Base-by-base conservation (phyloP, 1,140 invertebrate genomes). In the Protaetia brevitarsis region DNA sequence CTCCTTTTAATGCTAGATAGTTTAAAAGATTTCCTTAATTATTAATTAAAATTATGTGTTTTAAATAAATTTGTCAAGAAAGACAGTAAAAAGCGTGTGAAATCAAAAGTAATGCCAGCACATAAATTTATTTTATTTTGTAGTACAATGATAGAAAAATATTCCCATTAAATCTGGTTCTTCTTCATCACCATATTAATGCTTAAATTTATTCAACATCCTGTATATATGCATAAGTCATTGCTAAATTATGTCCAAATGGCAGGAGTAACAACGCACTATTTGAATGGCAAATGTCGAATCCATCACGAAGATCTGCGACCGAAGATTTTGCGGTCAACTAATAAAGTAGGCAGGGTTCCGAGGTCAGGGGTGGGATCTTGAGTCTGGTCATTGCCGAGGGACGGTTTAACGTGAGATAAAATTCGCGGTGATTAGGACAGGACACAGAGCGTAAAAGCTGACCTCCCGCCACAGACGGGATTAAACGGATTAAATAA, bases 361-460 rank as follows among this genome's bases (percentile, higher is more conserved):
- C 41, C 41, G 41, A 51, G 41, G 41, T 51, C 41, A 51, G 41
- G 41, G 41, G 41, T 51, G 21, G 41, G 41, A 51, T 51, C 41
- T 51, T 51, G 19, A 51, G 41, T 51, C 41, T 51, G 41, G 41
- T 51, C 41, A 51, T 51, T 51, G 16, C 41, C 41, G 41, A 23
- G 41, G 41, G 41, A 51, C 11, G n/a, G 41, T 21, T 23, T 51
- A 34, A 51, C 41, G 41, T 51, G 41, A 51, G 41, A 51, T 51
- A 51, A 51, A 51, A 51, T 51, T 51, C 26, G 41, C 41, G 41
- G 41, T 51, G 41, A 51, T 51, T 51, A 51, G 8, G 41, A 11
- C 3, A 11, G 5, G 34, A 7, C 16, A 51, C n/a, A 23, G 5
- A 51, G 41, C 41, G 21, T 51, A 23, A 51, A 23, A 23, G 19